Base-by-base conservation (phyloP, 2,113 vertebrate species). In the Columbina picui region DNA sequence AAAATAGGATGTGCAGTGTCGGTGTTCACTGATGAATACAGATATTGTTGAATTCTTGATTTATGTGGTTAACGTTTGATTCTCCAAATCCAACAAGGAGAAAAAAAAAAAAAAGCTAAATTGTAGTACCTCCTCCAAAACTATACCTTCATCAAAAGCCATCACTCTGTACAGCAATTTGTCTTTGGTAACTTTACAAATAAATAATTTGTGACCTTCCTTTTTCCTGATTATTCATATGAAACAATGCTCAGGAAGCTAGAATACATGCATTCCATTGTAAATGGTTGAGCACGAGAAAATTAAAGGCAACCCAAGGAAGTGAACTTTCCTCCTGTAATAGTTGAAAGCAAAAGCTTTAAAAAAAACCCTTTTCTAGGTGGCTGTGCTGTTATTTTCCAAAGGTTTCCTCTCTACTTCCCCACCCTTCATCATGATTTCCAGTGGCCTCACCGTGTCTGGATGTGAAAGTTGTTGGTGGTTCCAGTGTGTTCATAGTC, bases 381-480 rank as follows among this genome's bases (percentile, higher is more conserved):
- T 52, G 11, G 21, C 17, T 43, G 17, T 70, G n/a, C 20, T 43
- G 12, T 60, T 74, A 27, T 56, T 84, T 20, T 52, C 25, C 49
- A 45, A 65, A 82, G 39, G 13, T 50, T 82, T 70, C 14, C 20
- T 26, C n/a, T 85, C 32, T 23, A 50, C 12, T 84, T 83, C 63
- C 59, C 21, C 30, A 14, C 27, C 38, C 26, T 55, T 94, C 45
- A 52, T 64, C 50, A 71, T 15, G 23, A 61, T 69, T 71, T 73
- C 49, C n/a, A 79, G 27, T 14, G 8, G 43, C 50, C 98, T 98
- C 90, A 98, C 98, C 98, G 97, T 61, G 99, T 99, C 98, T 99
- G 99, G 96, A 99, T 99, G 98, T 99, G 99, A 98, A 99, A 99
- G 98, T 99, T 99, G 98, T 99, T 99, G 96, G 99, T 99, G 91